phyloP scores from a whole-genome alignment of 2,888 invertebrate genomes.

The Serrognathus titanus region DNA sequence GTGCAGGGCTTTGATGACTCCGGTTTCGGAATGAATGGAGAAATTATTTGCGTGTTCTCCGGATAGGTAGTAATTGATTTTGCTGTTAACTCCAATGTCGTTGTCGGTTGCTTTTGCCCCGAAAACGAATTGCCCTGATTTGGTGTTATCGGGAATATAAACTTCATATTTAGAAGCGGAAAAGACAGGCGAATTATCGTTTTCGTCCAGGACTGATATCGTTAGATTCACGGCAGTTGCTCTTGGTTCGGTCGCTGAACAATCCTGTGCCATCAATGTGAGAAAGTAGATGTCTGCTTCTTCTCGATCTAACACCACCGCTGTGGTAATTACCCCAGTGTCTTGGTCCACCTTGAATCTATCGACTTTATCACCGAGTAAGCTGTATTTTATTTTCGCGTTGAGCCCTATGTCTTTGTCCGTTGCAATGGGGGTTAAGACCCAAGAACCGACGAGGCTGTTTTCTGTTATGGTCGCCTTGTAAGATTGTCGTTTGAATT shows the following conservation, averaged over 20 bases:
- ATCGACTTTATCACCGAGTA: constrained; percentile 77
- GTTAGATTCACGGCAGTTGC: constrained; percentile 82
- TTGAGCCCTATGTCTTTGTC: constrained; percentile 84
- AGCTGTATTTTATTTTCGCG: constrained; percentile 80
- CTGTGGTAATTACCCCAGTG: constrained; percentile 76
- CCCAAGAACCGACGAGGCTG: constrained; percentile 70
- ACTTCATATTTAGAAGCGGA: constrained; percentile 71
- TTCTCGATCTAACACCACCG: constrained; percentile 74
- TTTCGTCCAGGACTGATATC: constrained; percentile 74
- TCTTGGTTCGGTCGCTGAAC: constrained; percentile 78
- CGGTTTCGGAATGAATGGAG: constrained; percentile 73
- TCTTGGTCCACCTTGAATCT: constrained; percentile 75
- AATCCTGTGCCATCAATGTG: constrained; percentile 84
- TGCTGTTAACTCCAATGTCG: constrained; percentile 79
- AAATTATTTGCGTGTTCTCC: constrained; percentile 79
- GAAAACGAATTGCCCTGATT: constrained; percentile 81
- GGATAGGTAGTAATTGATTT: constrained; percentile 72
- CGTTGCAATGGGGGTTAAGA: constrained; percentile 73
- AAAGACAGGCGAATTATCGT: constrained; percentile 82
- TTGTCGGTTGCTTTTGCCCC: constrained; percentile 83
- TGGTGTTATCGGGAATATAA: constrained; percentile 78
- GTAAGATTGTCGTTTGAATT: constrained; percentile 80
- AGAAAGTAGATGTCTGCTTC: constrained; percentile 72
- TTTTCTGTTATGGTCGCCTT: constrained; percentile 80
- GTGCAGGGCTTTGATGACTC: constrained; percentile 78